Evolutionary conservation across 2,113 vertebrate genomes (phyloP), one percentile per base, ranked within the genome.

Genomic region (Bostrychus sinensis): DNA sequence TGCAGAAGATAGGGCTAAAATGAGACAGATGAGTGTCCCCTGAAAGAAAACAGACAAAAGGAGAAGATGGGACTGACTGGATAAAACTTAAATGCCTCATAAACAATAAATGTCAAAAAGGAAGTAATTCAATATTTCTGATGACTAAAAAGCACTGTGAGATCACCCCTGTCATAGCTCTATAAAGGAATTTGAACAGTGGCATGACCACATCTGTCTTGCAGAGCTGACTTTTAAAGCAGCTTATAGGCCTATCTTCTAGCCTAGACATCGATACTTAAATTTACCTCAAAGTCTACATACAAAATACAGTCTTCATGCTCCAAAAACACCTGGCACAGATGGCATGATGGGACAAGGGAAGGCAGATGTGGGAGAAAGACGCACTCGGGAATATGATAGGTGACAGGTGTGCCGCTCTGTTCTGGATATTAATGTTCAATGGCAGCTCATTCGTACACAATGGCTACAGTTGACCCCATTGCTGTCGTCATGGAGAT

Each of bases 281-380:
- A 17, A 48, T 23, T 23, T 5, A 9, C 28, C 30, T 56, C n/a
- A 76, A 22, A 20, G 14, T 30, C 12, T 30, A 37, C 22, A 25
- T 17, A 53, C 55, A 62, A 51, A 56, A 50, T 4, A 54, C 25
- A 60, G 26, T 26, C 34, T 72, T 63, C 34, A 79, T 42, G 80
- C 84, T 72, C 66, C 50, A 65, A 75, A 62, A 78, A 73, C 80
- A 89, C 82, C 84, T 87, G 81, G 69, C 50, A 72, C 77, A 86
- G 80, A 87, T 81, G 83, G 80, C 62, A 74, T 81, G 65, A 68
- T 75, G 76, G 64, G 56, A 66, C 75, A 57, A 50, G 19, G 12
- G 61, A 56, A 20, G 72, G 62, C 60, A 73, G 74, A 84, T 75
- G 77, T 70, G 64, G 34, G 61, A 26, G 5, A 14, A 28, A 43